Evolutionary conservation across 2,888 invertebrate species (phyloP).

Genomic region (Cremastinae sp.): DNA sequence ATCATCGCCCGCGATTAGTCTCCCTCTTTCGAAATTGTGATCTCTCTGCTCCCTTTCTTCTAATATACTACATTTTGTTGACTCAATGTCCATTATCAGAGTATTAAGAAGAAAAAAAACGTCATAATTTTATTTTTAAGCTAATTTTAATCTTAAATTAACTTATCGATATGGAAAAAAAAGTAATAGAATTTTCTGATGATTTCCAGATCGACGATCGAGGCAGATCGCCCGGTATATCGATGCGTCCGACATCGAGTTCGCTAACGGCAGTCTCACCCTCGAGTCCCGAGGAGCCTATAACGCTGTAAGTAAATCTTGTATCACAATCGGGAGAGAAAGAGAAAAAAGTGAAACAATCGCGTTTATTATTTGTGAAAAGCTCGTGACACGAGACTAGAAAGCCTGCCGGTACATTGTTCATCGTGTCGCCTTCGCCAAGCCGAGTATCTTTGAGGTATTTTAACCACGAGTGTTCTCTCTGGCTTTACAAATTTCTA

Average conservation of each 20-base stretch:
- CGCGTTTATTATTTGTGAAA: conserved; percentile 29
- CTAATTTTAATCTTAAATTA: too few relatives aligned
- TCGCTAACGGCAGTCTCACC: conserved; percentile 73
- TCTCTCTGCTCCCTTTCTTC: too few relatives aligned
- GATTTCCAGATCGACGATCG: conserved; percentile 76
- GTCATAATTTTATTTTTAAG: too few relatives aligned
- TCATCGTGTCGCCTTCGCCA: conserved; percentile 24
- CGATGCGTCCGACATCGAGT: conserved; percentile 74
- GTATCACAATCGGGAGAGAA: conserved; percentile 44
- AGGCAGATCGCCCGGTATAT: conserved; percentile 77
- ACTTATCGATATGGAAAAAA: too few relatives aligned
- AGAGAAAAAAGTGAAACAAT: background rate
- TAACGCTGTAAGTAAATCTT: conserved; percentile 77
- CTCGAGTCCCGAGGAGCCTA: conserved; percentile 78
- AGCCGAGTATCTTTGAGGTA: conserved; percentile 40
- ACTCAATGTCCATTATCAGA: too few relatives aligned
- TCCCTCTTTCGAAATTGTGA: conserved; percentile 35
- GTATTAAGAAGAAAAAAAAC: too few relatives aligned
- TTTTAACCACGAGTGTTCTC: conserved; percentile 51
- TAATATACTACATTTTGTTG: too few relatives aligned
- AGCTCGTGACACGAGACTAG: conserved; percentile 30
- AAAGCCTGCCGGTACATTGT: conserved; percentile 28
- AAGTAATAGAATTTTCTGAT: too few relatives aligned
- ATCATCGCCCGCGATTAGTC: conserved; percentile 43
- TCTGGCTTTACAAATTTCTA: conserved; percentile 8